Evolutionary conservation across 2,888 invertebrate species (phyloP).

Genomic region (Stegana nigrithorax): DNA sequence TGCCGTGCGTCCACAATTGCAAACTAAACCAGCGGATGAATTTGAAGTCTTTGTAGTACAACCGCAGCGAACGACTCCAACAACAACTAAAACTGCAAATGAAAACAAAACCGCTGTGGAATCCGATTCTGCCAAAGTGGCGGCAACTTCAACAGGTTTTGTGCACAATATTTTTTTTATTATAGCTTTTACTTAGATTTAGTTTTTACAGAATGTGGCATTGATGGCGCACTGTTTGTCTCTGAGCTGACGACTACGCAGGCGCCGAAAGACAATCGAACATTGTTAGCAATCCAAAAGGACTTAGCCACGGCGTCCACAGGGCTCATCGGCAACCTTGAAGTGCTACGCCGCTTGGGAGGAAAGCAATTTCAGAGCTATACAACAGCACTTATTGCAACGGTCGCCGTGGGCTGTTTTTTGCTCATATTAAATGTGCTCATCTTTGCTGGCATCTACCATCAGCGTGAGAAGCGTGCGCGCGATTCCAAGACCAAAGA

Average conservation of each 20-base stretch:
- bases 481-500: conserved; percentile 81
- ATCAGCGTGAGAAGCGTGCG: conserved; percentile 78
- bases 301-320: conserved; percentile 64
- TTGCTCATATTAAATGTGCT: conserved; percentile 83
- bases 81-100: too few species aligned
- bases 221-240: conserved; percentile 60
- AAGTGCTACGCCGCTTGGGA: conserved; percentile 80
- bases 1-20: conserved; percentile 80
- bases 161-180: neutral
- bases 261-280: conserved; percentile 68
- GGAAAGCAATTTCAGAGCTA: conserved; percentile 86
- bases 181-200: too few species aligned
- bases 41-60: conserved; percentile 62
- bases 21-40: conserved; percentile 59
- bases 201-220: conserved; percentile 47
- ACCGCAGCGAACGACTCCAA: conserved; percentile 54
- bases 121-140: too few species aligned
- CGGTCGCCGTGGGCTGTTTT: conserved; percentile 88
- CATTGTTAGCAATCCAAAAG: conserved; percentile 51
- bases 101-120: too few species aligned
- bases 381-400: conserved; percentile 88
- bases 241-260: conserved; percentile 59
- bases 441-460: conserved; percentile 90
- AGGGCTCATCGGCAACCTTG: conserved; percentile 72
- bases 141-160: neutral